Conservation (phyloP, 2,888 invertebrate genomes). For the Gari tellinella region DNA sequence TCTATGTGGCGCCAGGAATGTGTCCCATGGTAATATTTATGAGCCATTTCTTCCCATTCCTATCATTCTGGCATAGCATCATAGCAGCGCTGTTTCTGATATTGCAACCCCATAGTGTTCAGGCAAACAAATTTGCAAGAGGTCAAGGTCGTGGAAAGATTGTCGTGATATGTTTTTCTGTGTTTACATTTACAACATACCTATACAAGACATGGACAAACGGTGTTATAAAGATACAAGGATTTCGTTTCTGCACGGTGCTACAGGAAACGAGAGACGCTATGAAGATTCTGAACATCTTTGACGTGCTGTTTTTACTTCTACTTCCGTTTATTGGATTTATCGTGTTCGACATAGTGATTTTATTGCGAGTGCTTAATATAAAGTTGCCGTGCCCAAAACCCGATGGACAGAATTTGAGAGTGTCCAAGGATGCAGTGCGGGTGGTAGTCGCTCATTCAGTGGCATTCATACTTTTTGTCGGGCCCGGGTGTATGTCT, state of each 20-base stretch:
- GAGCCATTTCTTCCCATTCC: conserved; percentile 73
- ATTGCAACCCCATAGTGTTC: conserved; percentile 44
- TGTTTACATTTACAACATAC: conserved; percentile 69
- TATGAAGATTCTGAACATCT: conserved; percentile 65
- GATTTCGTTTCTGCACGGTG: conserved; percentile 62
- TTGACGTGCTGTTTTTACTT: conserved; percentile 68
- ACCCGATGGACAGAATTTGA: conserved; percentile 23
- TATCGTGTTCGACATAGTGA: conserved; percentile 58
- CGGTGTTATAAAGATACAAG: conserved; percentile 50
- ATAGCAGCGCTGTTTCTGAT: conserved; percentile 59
- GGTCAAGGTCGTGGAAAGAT: conserved; percentile 63
- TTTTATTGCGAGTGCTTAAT: conserved; percentile 35
- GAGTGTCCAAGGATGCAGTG: conserved; percentile 58
- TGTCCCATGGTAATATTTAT: conserved; percentile 71
- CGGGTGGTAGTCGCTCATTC: conserved; percentile 63
- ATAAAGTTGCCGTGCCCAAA: conserved; percentile 18
- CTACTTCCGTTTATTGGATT: conserved; percentile 67
- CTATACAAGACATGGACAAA: conserved; percentile 76
- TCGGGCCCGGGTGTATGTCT: conserved; percentile 68
- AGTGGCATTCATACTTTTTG: conserved; percentile 64
- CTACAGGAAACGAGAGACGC: conserved; percentile 68
- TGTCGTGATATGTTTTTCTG: conserved; percentile 53
- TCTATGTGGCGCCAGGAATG: conserved; percentile 69
- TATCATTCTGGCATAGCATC: conserved; percentile 67
- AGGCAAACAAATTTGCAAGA: conserved; percentile 40